Conservation (phyloP, 2,113 vertebrate genomes). For the Peromyscus maniculatus region DNA sequence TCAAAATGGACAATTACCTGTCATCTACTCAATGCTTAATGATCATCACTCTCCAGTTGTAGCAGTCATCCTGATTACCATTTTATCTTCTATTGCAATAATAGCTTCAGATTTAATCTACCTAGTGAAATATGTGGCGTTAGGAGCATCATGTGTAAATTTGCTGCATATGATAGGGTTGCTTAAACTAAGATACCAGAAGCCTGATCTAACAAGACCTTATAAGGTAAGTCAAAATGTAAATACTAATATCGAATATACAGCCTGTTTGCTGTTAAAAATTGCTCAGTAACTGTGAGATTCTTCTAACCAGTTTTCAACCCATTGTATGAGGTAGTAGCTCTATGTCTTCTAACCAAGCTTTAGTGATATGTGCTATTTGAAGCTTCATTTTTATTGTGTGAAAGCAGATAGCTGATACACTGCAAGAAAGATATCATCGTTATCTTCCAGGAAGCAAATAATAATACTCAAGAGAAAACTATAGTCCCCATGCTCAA, state of each 20-base stretch:
- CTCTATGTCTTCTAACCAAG: too few relatives aligned
- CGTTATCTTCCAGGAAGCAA: neutral
- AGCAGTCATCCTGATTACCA: neutral
- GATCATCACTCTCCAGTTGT: neutral
- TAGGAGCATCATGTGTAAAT: neutral
- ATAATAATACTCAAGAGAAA: too few relatives aligned
- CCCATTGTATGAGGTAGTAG: neutral
- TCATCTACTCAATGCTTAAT: conserved; percentile 21
- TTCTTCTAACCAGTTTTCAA: neutral
- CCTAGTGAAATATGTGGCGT: neutral
- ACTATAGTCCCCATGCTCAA: neutral
- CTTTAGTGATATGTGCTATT: neutral
- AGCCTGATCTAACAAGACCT: neutral
- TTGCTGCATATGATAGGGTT: neutral
- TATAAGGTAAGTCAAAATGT: neutral
- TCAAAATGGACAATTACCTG: neutral
- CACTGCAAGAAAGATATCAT: neutral
- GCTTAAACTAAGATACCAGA: neutral
- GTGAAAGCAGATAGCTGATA: neutral
- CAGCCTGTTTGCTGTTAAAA: neutral
- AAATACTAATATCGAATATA: neutral
- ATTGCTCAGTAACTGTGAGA: neutral
- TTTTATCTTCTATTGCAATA: neutral
- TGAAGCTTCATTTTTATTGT: neutral
- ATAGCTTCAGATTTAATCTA: neutral